These are phyloP conservation scores for Polymixis lichenea DNA, from an alignment of 2,888 invertebrate genomes.

Conservation along the genomic window DNA sequence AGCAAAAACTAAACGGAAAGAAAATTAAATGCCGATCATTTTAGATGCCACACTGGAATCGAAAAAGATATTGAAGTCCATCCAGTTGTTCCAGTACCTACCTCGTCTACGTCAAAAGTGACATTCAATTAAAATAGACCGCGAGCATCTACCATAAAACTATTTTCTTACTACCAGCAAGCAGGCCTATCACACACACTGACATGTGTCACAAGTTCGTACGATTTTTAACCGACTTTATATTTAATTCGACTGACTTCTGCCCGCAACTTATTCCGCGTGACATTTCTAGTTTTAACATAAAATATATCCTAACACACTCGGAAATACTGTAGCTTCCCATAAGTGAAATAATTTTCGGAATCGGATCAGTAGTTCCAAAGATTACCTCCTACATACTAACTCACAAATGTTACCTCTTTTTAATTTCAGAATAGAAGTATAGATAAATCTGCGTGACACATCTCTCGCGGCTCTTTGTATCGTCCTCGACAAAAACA, in stretches of 20 bases:
- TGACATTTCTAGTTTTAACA: not conserved
- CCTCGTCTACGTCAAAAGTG: constrained; percentile 42
- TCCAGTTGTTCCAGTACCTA: constrained; percentile 21
- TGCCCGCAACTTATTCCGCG: not conserved
- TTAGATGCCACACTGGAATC: constrained; percentile 12
- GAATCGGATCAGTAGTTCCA: not conserved
- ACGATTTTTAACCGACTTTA: constrained; percentile 2
- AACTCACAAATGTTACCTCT: not conserved
- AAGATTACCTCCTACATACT: not conserved
- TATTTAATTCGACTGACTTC: not conserved
- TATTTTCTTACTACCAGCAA: constrained; percentile 32
- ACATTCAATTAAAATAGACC: constrained; percentile 52
- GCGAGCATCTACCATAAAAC: constrained; percentile 26
- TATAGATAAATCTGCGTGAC: not conserved
- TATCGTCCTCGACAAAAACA: constrained; percentile 36
- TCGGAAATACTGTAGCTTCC: not conserved
- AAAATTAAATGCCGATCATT: constrained; percentile 11
- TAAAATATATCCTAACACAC: not conserved
- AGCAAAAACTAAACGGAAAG: not conserved
- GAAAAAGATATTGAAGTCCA: constrained; percentile 18
- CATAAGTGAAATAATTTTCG: not conserved
- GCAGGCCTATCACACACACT: not conserved
- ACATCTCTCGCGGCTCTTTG: not conserved
- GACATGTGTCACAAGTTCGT: constrained; percentile 2
- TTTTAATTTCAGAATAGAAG: not conserved